Evolutionary conservation across 2,113 vertebrate species (phyloP).

Genomic region (Carassius carassius): DNA sequence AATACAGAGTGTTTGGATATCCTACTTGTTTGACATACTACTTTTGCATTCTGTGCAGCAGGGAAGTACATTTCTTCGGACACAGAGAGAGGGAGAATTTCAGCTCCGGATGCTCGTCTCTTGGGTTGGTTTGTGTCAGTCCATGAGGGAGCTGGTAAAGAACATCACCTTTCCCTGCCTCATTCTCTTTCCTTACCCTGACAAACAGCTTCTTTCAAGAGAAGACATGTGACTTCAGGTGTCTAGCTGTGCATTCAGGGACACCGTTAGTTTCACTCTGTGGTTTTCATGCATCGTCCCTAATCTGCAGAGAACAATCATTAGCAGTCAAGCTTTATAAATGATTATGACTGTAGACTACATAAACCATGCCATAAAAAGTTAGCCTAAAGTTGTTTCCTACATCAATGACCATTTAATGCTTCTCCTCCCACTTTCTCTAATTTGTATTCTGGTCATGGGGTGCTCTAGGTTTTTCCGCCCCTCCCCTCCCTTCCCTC

Average conservation of each 20-base stretch:
- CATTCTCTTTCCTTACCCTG: slow-evolving; percentile 8
- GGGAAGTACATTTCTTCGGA: background rate
- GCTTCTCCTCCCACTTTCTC: slow-evolving; percentile 39
- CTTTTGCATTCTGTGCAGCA: slow-evolving; percentile 26
- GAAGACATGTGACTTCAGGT: slow-evolving; percentile 40
- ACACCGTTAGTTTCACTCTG: slow-evolving; percentile 53
- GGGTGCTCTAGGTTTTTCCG: slow-evolving; percentile 15
- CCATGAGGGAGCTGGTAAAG: slow-evolving; percentile 27
- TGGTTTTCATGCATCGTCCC: slow-evolving; percentile 44
- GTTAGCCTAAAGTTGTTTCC: slow-evolving; percentile 48
- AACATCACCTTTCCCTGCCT: slow-evolving; percentile 12
- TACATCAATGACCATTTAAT: slow-evolving; percentile 53
- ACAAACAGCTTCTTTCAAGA: slow-evolving; percentile 36
- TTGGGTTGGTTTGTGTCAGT: slow-evolving; percentile 43
- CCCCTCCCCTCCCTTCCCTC: slow-evolving; percentile 19
- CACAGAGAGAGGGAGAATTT: slow-evolving; percentile 17
- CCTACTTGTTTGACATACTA: slow-evolving; percentile 5
- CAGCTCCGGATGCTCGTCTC: slow-evolving; percentile 18
- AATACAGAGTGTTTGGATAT: slow-evolving; percentile 12
- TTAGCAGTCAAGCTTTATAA: slow-evolving; percentile 55
- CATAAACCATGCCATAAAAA: slow-evolving; percentile 50
- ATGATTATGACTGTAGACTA: slow-evolving; percentile 53
- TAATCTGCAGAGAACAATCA: slow-evolving; percentile 54
- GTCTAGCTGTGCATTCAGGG: slow-evolving; percentile 45
- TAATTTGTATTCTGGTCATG: slow-evolving; percentile 52